Evolutionary conservation across 2,797 vertebrate species (phyloP).

Genomic region (Xenentodon cancila): DNA sequence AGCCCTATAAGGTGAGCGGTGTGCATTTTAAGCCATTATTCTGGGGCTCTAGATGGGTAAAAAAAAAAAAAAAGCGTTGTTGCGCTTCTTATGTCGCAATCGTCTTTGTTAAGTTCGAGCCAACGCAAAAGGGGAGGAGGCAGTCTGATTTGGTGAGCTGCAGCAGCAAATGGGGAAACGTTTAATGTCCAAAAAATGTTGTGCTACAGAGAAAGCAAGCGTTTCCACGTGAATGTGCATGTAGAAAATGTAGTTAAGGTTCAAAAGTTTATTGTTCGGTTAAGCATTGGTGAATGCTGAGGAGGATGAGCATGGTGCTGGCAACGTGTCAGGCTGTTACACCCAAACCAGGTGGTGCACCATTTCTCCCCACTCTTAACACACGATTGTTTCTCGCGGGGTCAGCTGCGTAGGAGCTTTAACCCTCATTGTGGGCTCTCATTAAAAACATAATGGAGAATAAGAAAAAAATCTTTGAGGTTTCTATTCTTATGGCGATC

Average conservation of each 20-base stretch:
- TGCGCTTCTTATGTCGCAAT: conserved; percentile 53
- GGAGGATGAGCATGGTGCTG: conserved; percentile 33
- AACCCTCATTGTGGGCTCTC: background rate
- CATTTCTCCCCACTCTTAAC: conserved; percentile 2
- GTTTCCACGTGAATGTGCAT: background rate
- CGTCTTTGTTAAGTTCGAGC: conserved; percentile 69
- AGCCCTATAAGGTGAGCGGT: conserved; percentile 70
- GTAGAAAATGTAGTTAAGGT: background rate
- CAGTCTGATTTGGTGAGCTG: conserved; percentile 52
- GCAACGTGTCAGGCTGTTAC: conserved; percentile 55
- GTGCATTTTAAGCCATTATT: conserved; percentile 18
- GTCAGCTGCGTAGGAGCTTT: background rate
- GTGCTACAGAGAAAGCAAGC: background rate
- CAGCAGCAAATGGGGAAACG: conserved; percentile 45
- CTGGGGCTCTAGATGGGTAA: conserved; percentile 10
- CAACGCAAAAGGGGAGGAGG: conserved; percentile 52
- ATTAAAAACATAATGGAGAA: background rate
- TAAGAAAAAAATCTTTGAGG: background rate
- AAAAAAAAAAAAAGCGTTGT: conserved; percentile 1
- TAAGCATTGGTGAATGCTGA: conserved; percentile 7
- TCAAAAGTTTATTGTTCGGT: background rate
- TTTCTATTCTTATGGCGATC: conserved; percentile 2
- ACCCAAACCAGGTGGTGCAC: conserved; percentile 46
- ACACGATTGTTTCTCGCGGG: conserved; percentile 51
- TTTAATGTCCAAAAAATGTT: conserved; percentile 11